Conservation (phyloP, 1,140 invertebrate genomes). For the Bombus superbus region DNA sequence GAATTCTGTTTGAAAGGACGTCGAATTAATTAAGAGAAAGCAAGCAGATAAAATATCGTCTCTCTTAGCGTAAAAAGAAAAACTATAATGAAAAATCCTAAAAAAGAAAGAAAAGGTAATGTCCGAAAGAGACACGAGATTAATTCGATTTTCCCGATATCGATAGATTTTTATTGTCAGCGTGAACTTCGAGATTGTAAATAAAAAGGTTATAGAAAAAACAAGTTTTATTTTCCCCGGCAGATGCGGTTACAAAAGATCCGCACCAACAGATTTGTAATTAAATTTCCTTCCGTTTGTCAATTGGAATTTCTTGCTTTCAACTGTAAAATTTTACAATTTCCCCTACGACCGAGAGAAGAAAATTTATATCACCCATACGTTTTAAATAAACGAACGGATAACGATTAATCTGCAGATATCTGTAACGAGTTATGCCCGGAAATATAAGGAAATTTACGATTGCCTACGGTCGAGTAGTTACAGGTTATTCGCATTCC, state of each 20-base stretch:
- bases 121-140: too few relatives aligned
- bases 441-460: slow-evolving; percentile 36
- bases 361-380: background rate
- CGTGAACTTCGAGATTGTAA: background rate
- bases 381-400: background rate
- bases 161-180: background rate
- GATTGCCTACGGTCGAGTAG: slow-evolving; percentile 22
- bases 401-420: slow-evolving; percentile 11
- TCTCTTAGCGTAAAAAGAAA: too few relatives aligned
- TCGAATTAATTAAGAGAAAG: too few relatives aligned
- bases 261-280: background rate
- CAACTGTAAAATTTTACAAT: background rate
- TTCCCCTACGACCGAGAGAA: background rate
- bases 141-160: background rate
- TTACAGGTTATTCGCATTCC: slow-evolving; percentile 62
- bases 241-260: background rate
- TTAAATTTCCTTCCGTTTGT: background rate
- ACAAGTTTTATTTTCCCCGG: background rate
- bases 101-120: too few relatives aligned
- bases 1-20: too few relatives aligned
- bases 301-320: too few relatives aligned
- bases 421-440: slow-evolving; percentile 5
- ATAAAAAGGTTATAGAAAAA: background rate
- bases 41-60: too few relatives aligned
- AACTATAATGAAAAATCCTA: too few relatives aligned